These are phyloP conservation scores for Cirrhinus molitorella DNA, from an alignment of 2,797 vertebrate species.

Conservation along the genomic window DNA sequence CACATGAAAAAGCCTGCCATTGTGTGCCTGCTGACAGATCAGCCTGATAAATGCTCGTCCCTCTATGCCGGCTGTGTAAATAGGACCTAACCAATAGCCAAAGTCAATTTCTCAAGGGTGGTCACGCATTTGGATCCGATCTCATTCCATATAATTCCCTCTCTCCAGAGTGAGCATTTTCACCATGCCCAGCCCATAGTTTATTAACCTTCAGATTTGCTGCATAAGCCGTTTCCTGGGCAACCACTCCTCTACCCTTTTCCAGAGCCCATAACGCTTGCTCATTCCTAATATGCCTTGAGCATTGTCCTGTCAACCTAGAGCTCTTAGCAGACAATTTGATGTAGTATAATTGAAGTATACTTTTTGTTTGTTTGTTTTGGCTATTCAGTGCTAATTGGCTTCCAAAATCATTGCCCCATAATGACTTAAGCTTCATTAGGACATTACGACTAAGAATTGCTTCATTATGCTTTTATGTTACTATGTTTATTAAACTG, in stretches of 20 bases:
- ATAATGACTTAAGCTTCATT: conserved; percentile 13
- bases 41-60: conserved; percentile 24
- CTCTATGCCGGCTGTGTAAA: conserved; percentile 53
- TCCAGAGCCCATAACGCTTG: conserved; percentile 45
- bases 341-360: conserved; percentile 50
- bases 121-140: conserved; percentile 53
- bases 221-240: conserved; percentile 68
- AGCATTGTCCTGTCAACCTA: conserved; percentile 54
- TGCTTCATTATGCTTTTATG: conserved; percentile 25
- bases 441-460: conserved; percentile 17
- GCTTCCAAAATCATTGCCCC: conserved; percentile 22
- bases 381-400: background rate
- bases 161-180: conserved; percentile 46
- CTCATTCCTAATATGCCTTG: conserved; percentile 58
- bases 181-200: conserved; percentile 28
- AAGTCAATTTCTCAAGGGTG: conserved; percentile 67
- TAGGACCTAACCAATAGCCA: conserved; percentile 62
- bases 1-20: conserved; percentile 26
- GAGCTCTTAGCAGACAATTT: conserved; percentile 30
- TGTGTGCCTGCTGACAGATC: conserved; percentile 11
- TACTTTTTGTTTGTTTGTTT: conserved; percentile 33
- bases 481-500: conserved; percentile 13
- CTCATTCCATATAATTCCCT: conserved; percentile 59
- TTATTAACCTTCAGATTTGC: conserved; percentile 73
- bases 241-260: conserved; percentile 66